Evolutionary conservation across 2,888 invertebrate genomes (phyloP).

Genomic region (Melinaea menophilus): DNA sequence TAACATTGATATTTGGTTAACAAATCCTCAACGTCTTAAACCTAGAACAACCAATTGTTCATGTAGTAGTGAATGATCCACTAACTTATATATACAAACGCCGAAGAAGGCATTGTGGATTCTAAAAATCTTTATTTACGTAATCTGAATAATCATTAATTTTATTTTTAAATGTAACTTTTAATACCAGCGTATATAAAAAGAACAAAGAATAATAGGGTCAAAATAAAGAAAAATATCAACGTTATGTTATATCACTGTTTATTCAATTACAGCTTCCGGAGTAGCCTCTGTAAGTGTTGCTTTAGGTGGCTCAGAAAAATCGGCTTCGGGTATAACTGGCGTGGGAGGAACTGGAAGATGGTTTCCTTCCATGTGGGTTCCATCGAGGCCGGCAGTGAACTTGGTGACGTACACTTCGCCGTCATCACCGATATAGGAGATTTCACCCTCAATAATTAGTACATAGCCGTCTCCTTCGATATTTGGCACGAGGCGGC

Average conservation of each 20-base stretch:
- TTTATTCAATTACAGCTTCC: neutral
- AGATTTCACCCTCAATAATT: conserved; percentile 44
- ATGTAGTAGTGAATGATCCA: too few relatives aligned
- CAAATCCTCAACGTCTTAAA: too few relatives aligned
- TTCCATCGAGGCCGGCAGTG: conserved; percentile 50
- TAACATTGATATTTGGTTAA: too few relatives aligned
- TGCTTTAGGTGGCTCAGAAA: neutral
- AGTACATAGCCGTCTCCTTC: conserved; percentile 42
- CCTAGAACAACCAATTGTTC: too few relatives aligned
- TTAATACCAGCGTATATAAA: too few relatives aligned
- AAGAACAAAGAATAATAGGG: too few relatives aligned
- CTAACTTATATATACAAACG: too few relatives aligned
- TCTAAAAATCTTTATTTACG: too few relatives aligned
- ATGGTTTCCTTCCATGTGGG: conserved; percentile 46
- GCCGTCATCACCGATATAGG: conserved; percentile 51
- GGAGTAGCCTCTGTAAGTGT: neutral
- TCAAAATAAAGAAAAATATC: neutral
- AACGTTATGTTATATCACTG: neutral
- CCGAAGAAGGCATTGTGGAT: too few relatives aligned
- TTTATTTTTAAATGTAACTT: too few relatives aligned
- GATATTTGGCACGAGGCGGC: conserved; percentile 42
- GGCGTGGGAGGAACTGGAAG: conserved; percentile 35
- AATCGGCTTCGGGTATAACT: conserved; percentile 2
- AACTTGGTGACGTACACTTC: conserved; percentile 55
- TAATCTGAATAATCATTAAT: too few relatives aligned